Evolutionary conservation across 2,797 vertebrate genomes (phyloP).

Genomic region (Sebastes minor): DNA sequence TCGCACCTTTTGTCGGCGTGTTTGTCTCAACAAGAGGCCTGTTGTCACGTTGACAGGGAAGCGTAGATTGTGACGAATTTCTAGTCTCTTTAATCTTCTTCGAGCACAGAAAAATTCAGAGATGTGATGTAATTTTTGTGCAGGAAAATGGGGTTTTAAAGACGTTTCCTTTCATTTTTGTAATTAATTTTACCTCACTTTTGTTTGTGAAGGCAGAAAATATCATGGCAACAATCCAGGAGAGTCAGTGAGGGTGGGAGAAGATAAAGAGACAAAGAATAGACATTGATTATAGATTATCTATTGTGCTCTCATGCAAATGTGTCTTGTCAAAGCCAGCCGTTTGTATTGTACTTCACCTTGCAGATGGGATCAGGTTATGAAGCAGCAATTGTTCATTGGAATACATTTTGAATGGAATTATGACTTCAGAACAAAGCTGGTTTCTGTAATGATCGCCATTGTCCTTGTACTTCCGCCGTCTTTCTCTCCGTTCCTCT

Average conservation of each 20-base stretch:
- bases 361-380: neutral
- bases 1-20: neutral
- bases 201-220: neutral
- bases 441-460: neutral
- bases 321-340: neutral
- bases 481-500: conserved; percentile 2
- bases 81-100: neutral
- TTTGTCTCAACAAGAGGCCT: neutral
- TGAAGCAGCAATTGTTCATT: neutral
- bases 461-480: neutral
- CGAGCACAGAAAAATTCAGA: neutral
- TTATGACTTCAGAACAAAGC: neutral
- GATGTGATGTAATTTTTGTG: too few species aligned
- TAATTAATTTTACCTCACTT: neutral
- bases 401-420: neutral
- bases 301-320: conserved; percentile 8
- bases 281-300: conserved; percentile 11
- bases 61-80: neutral
- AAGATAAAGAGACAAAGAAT: neutral
- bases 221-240: neutral
- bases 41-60: neutral
- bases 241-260: neutral
- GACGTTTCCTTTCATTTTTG: neutral
- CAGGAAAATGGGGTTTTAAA: neutral
- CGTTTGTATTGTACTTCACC: neutral